phyloP scores from a whole-genome alignment of 35 echinoderm and acorn worm genomes.

The Apostichopus parvimensis region DNA sequence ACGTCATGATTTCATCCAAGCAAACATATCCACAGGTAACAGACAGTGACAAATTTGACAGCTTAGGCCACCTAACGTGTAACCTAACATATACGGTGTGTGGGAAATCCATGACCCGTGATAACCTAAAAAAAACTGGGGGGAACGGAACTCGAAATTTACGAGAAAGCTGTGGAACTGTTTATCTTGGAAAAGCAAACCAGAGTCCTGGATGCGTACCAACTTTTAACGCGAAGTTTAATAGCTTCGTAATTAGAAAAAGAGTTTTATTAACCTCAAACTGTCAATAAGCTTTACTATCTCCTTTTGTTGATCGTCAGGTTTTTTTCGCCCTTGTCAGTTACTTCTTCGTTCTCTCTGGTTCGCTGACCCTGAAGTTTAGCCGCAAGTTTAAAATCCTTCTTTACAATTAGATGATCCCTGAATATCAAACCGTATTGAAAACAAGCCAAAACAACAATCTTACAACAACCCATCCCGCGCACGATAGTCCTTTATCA shows the following conservation, averaged over 20 bases:
- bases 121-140: neutral
- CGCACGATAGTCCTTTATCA: neutral
- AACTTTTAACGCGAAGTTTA: neutral
- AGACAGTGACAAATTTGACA: conserved; percentile 41
- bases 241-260: conserved; percentile 42
- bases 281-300: conserved; percentile 10
- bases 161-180: conserved; percentile 11
- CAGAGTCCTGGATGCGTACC: conserved; percentile 12
- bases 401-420: neutral
- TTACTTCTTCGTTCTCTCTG: neutral
- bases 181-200: conserved; percentile 47
- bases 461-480: neutral
- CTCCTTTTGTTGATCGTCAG: neutral
- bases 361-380: conserved; percentile 38
- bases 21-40: neutral
- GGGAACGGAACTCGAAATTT: conserved; percentile 7
- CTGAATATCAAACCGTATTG: no score
- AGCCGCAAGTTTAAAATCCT: neutral
- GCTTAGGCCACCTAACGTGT: conserved; percentile 38
- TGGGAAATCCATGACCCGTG: conserved; percentile 25
- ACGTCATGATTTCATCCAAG: neutral
- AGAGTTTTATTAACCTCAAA: conserved; percentile 18
- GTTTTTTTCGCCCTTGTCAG: neutral
- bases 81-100: conserved; percentile 36
- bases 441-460: neutral